A percentile compares a stretch with the other conserved stretches of the same genome.
Conservation (phyloP, 2,888 invertebrate genomes). For the Eulithis prunata region DNA sequence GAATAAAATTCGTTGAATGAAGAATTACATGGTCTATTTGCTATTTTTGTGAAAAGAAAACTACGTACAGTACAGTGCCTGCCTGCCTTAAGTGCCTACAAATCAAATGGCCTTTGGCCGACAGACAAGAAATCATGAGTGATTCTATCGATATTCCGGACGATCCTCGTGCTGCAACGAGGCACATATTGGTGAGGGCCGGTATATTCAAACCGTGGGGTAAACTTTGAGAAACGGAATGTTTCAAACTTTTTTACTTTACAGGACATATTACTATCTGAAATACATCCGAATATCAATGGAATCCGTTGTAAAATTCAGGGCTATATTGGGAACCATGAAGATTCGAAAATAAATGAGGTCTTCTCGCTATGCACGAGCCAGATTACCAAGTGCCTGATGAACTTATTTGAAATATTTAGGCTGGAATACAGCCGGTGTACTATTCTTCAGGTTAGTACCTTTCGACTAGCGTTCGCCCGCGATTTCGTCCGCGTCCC, state of each 20-base stretch:
- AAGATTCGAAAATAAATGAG: conserved; percentile 55
- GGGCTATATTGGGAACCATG: conserved; percentile 38
- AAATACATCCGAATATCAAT: conserved; percentile 60
- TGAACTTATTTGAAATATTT: conserved; percentile 68
- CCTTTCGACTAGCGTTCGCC: too few relatives aligned
- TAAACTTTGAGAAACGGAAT: not conserved
- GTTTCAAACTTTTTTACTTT: conserved; percentile 45
- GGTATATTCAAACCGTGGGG: not conserved
- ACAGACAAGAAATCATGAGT: not conserved
- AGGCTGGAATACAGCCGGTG: conserved; percentile 62
- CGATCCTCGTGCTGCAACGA: conserved; percentile 56
- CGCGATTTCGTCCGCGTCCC: too few relatives aligned
- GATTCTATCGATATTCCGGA: conserved; percentile 45
- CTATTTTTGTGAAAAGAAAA: not conserved
- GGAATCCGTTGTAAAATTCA: conserved; percentile 57
- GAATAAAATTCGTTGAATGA: too few relatives aligned
- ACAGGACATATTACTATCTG: conserved; percentile 60
- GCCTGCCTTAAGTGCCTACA: too few relatives aligned
- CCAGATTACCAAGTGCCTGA: conserved; percentile 72
- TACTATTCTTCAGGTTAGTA: conserved; percentile 58
- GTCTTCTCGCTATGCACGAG: conserved; percentile 68
- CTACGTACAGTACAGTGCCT: not conserved
- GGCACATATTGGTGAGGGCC: conserved; percentile 58
- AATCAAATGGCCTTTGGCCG: not conserved
- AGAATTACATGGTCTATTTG: not conserved